Conservation (phyloP, 2,888 invertebrate species). For the Agrochola lota region DNA sequence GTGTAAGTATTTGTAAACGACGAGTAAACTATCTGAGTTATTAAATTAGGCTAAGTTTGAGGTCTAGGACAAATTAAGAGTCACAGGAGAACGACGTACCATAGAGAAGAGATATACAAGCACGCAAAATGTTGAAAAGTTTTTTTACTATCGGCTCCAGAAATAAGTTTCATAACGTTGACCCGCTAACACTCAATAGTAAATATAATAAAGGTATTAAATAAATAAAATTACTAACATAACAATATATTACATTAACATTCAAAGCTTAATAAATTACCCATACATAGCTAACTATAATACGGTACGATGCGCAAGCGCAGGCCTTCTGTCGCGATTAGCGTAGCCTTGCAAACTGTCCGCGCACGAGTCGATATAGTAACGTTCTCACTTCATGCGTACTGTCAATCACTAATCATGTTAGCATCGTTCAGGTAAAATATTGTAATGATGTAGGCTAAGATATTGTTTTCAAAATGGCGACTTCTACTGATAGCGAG, state of each 20-base stretch:
- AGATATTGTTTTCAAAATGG: conserved; percentile 44
- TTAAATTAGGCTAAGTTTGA: neutral
- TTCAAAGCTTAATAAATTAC: conserved; percentile 37
- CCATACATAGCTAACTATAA: conserved; percentile 31
- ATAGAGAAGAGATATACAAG: neutral
- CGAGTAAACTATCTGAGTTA: neutral
- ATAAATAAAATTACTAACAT: neutral
- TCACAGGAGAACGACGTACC: neutral
- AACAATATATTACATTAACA: conserved; percentile 22
- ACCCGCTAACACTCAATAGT: neutral
- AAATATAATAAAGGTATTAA: neutral
- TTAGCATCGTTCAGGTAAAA: conserved; percentile 39
- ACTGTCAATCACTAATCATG: conserved; percentile 48
- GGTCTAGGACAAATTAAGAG: neutral
- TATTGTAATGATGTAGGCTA: conserved; percentile 29
- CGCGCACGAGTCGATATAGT: conserved; percentile 47
- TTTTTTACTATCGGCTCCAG: neutral
- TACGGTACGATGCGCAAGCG: conserved; percentile 43
- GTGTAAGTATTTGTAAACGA: neutral
- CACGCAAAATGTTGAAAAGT: neutral
- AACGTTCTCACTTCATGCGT: conserved; percentile 29
- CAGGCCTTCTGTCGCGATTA: conserved; percentile 69
- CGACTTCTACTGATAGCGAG: neutral
- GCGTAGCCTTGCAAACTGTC: conserved; percentile 61
- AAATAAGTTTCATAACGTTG: neutral